Percentiles rank a stretch among this genome's conserved stretches.
These are phyloP conservation scores for Orthosia cruda DNA, from an alignment of 2,888 invertebrate genomes.

Conservation along the genomic window DNA sequence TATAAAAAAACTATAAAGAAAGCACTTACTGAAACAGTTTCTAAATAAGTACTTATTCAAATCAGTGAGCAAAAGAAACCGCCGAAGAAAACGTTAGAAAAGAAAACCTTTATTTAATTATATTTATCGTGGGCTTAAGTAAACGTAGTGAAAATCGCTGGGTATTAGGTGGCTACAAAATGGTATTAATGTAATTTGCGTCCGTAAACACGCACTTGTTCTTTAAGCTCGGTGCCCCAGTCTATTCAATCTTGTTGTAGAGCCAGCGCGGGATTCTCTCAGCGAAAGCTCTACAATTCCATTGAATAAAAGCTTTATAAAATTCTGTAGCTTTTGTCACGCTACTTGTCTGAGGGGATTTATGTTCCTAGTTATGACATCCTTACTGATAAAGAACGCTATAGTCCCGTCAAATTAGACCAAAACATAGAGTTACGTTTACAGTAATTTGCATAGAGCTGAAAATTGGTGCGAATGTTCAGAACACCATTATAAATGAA, in stretches of 20 bases:
- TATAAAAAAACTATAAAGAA: slow-evolving; percentile 20
- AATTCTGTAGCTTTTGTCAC: slow-evolving; percentile 65
- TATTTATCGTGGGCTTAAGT: too few relatives aligned
- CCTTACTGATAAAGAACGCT: slow-evolving; percentile 19
- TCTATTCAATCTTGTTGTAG: slow-evolving; percentile 48
- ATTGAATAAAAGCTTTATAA: slow-evolving; percentile 69
- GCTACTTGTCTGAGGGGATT: slow-evolving; percentile 62
- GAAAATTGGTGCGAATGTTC: too few relatives aligned
- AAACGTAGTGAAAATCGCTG: slow-evolving; percentile 39
- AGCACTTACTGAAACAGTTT: background rate
- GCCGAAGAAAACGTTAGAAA: slow-evolving; percentile 25
- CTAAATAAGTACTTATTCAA: background rate
- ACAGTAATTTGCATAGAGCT: too few relatives aligned
- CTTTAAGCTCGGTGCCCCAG: slow-evolving; percentile 36
- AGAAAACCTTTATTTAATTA: slow-evolving; percentile 39
- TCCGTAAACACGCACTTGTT: slow-evolving; percentile 35
- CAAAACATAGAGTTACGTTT: too few relatives aligned
- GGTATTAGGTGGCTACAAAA: slow-evolving; percentile 25
- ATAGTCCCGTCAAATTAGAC: too few relatives aligned
- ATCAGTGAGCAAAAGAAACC: slow-evolving; percentile 14
- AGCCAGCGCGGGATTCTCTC: slow-evolving; percentile 49
- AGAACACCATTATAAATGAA: too few relatives aligned
- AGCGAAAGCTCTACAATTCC: too few relatives aligned
- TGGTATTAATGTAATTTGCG: slow-evolving; percentile 47
- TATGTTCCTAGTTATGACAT: slow-evolving; percentile 53